Percentiles rank a stretch among this genome's conserved stretches.
Evolutionary conservation across 2,797 vertebrate species (phyloP).

Genomic region (Podarcis siculus): DNA sequence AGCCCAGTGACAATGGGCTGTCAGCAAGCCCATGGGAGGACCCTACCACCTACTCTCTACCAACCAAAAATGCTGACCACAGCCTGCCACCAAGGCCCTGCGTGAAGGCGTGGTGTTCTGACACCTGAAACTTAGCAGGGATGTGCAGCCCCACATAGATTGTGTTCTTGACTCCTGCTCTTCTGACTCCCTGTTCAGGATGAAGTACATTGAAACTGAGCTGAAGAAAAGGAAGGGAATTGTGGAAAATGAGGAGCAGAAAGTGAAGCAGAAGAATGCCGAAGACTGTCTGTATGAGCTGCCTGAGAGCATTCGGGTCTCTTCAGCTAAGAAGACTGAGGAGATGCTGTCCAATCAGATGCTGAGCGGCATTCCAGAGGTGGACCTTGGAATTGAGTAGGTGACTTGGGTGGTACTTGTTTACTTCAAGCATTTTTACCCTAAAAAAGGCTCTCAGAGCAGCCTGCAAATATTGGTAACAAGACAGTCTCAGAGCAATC

Average conservation of each 20-base stretch:
- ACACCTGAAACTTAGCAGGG: no score
- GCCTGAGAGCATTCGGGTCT: constrained; percentile 92
- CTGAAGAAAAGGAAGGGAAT: constrained; percentile 88
- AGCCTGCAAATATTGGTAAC: no score
- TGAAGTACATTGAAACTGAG: constrained; percentile 86
- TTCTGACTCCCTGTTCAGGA: constrained; percentile 71
- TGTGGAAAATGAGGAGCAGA: constrained; percentile 92
- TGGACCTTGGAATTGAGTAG: constrained; percentile 96
- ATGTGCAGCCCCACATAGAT: no score
- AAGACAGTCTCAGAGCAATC: no score
- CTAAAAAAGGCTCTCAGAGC: no score
- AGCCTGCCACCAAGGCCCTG: no score
- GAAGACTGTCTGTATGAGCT: constrained; percentile 95
- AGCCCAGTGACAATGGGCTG: no score
- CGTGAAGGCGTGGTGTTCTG: no score
- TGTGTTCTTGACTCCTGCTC: background rate
- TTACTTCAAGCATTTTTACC: no score
- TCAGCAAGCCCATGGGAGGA: no score
- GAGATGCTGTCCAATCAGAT: constrained; percentile 99
- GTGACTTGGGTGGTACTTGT: background rate
- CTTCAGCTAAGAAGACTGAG: constrained; percentile 97
- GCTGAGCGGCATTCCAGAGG: constrained; percentile 97
- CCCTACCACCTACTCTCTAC: no score
- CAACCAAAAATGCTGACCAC: no score
- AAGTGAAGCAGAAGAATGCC: constrained; percentile 91